Conservation (phyloP, 2,797 vertebrate species). For the Limosa lapponica region DNA sequence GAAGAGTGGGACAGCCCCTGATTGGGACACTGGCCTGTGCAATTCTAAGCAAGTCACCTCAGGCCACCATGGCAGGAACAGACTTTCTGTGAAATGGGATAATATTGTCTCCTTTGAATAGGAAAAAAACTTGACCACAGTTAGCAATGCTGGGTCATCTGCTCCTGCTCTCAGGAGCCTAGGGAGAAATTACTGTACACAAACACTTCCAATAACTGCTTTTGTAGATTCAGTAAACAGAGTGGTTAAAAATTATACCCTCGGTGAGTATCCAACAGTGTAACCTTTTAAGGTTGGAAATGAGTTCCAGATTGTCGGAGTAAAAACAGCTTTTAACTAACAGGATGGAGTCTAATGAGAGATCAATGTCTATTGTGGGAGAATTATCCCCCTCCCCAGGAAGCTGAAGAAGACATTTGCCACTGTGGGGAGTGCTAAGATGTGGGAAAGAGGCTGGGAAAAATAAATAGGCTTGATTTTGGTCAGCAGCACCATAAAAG, state of each 20-base stretch:
- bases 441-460: not conserved
- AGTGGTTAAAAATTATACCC: constrained; percentile 69
- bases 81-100: not conserved
- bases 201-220: constrained; percentile 42
- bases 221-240: constrained; percentile 51
- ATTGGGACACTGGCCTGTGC: not conserved
- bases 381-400: constrained; percentile 57
- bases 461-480: not conserved
- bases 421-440: not conserved
- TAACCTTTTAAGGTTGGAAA: constrained; percentile 65
- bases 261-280: constrained; percentile 47
- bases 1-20: not conserved
- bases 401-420: constrained; percentile 19
- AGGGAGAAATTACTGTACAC: constrained; percentile 46
- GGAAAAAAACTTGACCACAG: not conserved
- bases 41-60: not conserved
- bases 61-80: not conserved
- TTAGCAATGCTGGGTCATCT: not conserved
- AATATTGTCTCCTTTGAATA: not conserved
- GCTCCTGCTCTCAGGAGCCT: not conserved
- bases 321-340: constrained; percentile 70
- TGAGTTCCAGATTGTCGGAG: constrained; percentile 60
- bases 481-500: not conserved
- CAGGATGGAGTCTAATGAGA: constrained; percentile 69
- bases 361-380: constrained; percentile 44